Conservation (phyloP, 1,140 invertebrate genomes). For the Melanaphis sacchari region DNA sequence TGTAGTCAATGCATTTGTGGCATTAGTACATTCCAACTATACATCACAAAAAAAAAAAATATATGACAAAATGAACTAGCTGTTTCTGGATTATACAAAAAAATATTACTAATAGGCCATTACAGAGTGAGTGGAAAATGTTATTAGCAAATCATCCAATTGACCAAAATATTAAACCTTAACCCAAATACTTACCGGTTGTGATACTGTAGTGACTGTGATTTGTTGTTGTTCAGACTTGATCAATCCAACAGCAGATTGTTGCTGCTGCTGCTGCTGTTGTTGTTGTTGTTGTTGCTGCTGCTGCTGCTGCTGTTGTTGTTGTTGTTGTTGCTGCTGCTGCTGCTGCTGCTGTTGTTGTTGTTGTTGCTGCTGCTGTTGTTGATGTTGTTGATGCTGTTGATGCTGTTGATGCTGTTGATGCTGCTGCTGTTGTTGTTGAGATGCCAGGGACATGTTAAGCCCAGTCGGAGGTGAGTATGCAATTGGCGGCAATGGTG, state of each 20-base stretch:
- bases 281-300: neutral
- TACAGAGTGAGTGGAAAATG: conserved; percentile 41
- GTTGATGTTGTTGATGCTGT: conserved; percentile 22
- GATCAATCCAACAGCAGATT: conserved; percentile 27
- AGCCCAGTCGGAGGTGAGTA: conserved; percentile 63
- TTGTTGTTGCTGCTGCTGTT: neutral
- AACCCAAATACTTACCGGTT: conserved; percentile 20
- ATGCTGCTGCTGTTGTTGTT: conserved; percentile 61
- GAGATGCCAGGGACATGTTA: conserved; percentile 66
- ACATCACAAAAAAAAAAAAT: conserved; percentile 59
- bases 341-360: neutral
- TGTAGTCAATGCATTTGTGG: conserved; percentile 60
- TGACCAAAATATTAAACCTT: neutral
- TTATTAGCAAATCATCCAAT: conserved; percentile 38
- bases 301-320: neutral
- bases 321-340: neutral
- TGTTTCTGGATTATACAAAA: conserved; percentile 60
- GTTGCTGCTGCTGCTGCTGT: neutral
- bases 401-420: neutral
- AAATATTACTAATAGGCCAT: conserved; percentile 60
- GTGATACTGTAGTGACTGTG: conserved; percentile 34
- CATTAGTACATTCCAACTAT: conserved; percentile 60
- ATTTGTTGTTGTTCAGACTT: conserved; percentile 37
- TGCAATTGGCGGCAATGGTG: conserved; percentile 64
- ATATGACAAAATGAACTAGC: conserved; percentile 61